A percentile compares a stretch with the other conserved stretches of the same genome.
These are phyloP conservation scores for Chelonia mydas DNA, from an alignment of 2,797 vertebrate species.

Conservation along the genomic window DNA sequence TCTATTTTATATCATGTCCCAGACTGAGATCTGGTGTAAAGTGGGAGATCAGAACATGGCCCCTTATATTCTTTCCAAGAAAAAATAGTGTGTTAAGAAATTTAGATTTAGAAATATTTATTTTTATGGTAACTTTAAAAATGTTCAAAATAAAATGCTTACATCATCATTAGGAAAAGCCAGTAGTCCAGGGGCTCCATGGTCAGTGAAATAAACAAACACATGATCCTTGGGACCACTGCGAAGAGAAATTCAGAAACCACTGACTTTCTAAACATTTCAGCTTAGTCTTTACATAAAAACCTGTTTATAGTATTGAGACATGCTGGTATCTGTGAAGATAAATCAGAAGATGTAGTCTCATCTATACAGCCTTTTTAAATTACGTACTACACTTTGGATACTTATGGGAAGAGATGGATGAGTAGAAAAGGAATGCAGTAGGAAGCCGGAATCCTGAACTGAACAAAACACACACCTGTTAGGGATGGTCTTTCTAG, in stretches of 20 bases:
- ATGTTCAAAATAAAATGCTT: slow-evolving; percentile 64
- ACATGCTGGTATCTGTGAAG: neutral
- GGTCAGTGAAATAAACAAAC: slow-evolving; percentile 97
- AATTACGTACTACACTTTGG: neutral
- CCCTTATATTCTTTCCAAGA: neutral
- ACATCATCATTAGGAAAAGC: slow-evolving; percentile 93
- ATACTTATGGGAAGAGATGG: neutral
- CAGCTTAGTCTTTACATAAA: neutral
- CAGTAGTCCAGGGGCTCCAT: slow-evolving; percentile 92
- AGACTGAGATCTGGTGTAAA: neutral
- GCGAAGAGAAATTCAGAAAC: slow-evolving; percentile 59
- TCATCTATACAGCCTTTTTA: neutral
- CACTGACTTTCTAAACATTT: neutral
- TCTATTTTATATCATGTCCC: neutral
- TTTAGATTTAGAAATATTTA: neutral
- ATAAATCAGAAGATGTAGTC: neutral
- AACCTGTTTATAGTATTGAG: neutral
- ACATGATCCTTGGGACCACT: slow-evolving; percentile 95
- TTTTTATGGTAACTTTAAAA: neutral
- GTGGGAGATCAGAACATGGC: neutral
- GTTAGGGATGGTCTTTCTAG: too few species aligned
- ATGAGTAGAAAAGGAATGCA: neutral
- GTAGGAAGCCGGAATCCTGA: neutral
- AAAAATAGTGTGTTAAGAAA: neutral
- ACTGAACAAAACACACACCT: neutral